Evolutionary conservation across 1,140 invertebrate species (phyloP), one percentile per base, ranked within the genome.

Genomic region (Penaeus indicus): DNA sequence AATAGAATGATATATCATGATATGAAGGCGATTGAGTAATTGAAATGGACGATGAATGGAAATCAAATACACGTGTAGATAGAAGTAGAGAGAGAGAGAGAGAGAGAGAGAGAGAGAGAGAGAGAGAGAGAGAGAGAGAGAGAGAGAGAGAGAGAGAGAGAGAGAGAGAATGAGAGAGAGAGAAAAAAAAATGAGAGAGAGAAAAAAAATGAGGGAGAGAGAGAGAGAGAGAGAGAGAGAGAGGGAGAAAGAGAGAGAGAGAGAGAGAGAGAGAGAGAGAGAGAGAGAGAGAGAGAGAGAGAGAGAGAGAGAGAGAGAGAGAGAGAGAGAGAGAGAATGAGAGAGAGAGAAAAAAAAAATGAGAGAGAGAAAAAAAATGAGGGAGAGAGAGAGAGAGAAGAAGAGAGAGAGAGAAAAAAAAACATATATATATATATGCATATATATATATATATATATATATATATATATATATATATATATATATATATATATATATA

Each of bases 11-110:
- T 25, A 86, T 27, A 61, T 22, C 18, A 32, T 85, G 27, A 92
- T 95, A 96, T 25, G 19, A 78, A 27, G 3, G 32, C 32, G 75
- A 47, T 19, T 38, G 75, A 78, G 18, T 22, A 42, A 16, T 13
- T 32, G 47, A 79, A 27, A 47, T 78, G 77, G 47, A 11, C 7
- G 10, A 13, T n/a, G 22, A 47, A 11, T 18, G 22, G 32, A 54
- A 78, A 42, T 7, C 38, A 42, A 42, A 42, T 8, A 8, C 38
- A 42, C 38, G 38, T 42, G 38, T 4, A 42, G 63, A 67, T 7
- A 67, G 63, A 67, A 25, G 13, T 22, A 67, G 63, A 25, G 63
- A 67, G 19, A 32, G 19, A 32, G 38, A 32, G 38, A 77, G 32
- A 19, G 22, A 77, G 75, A 77, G 18, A 78, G 75, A 32, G 27